Evolutionary conservation across 2,797 vertebrate genomes (phyloP).

Genomic region (Falco rusticolus): DNA sequence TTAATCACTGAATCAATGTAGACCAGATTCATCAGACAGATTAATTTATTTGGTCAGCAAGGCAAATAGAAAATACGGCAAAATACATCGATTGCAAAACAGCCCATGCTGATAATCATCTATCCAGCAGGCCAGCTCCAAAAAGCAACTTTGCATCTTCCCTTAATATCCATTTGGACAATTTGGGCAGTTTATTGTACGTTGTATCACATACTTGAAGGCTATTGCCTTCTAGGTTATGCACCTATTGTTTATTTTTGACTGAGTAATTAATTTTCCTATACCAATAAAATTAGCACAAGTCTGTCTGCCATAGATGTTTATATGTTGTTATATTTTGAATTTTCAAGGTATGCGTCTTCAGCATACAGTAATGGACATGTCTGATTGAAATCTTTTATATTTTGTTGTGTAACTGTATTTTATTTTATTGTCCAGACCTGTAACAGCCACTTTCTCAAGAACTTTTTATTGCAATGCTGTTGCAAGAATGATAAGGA

Average conservation of each 20-base stretch:
- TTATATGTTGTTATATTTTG: not conserved
- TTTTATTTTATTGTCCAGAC: not conserved
- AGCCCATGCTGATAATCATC: not conserved
- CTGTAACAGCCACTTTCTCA: not conserved
- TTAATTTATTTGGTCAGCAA: not conserved
- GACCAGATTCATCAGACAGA: not conserved
- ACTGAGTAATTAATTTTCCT: not conserved
- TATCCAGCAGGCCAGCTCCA: not conserved
- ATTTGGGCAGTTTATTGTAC: not conserved
- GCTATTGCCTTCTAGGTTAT: not conserved
- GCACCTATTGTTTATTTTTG: not conserved
- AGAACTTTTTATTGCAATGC: not conserved
- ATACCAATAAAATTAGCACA: not conserved
- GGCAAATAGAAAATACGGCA: not conserved
- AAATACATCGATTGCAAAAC: not conserved
- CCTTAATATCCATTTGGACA: not conserved
- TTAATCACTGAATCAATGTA: not conserved
- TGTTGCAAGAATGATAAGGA: not conserved
- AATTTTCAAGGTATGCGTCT: not conserved
- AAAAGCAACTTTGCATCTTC: not conserved
- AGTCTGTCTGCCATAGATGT: not conserved
- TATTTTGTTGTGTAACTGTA: not conserved
- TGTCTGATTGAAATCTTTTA: not conserved
- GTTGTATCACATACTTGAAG: not conserved
- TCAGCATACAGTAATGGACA: not conserved